Percentiles rank a stretch among this genome's conserved stretches.
These are phyloP conservation scores for Cygnus buccinator DNA, from an alignment of 2,113 vertebrate genomes.

Conservation along the genomic window DNA sequence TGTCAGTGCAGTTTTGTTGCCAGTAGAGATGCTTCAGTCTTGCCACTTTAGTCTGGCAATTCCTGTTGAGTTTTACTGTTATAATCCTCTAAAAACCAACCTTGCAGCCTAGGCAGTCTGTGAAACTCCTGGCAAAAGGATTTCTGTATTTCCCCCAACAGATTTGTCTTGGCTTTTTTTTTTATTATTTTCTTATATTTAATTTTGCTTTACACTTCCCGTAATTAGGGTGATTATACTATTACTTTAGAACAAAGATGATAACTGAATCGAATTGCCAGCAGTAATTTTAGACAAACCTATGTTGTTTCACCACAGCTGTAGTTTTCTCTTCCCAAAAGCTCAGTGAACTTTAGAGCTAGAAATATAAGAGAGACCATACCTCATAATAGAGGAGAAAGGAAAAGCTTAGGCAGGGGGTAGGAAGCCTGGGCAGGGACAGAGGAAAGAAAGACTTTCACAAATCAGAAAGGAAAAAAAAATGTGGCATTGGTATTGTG, in stretches of 20 bases:
- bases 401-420: constrained; percentile 79
- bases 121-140: constrained; percentile 26
- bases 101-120: neutral
- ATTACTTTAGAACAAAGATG: constrained; percentile 19
- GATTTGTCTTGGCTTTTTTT: neutral
- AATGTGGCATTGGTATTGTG: constrained; percentile 72
- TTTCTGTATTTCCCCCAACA: neutral
- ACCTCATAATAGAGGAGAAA: constrained; percentile 77
- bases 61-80: neutral
- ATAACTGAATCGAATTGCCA: constrained; percentile 50
- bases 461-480: constrained; percentile 72
- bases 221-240: constrained; percentile 34
- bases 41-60: neutral
- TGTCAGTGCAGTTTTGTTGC: neutral
- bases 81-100: neutral
- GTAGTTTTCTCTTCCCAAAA: constrained; percentile 70
- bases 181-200: neutral
- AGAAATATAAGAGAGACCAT: constrained; percentile 77
- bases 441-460: constrained; percentile 79
- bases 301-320: constrained; percentile 73
- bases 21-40: neutral
- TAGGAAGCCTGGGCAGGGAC: constrained; percentile 80
- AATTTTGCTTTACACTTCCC: neutral
- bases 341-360: constrained; percentile 76
- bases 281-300: constrained; percentile 66